These are phyloP conservation scores for Mungos mungo DNA, from an alignment of 2,113 vertebrate species.

Conservation along the genomic window DNA sequence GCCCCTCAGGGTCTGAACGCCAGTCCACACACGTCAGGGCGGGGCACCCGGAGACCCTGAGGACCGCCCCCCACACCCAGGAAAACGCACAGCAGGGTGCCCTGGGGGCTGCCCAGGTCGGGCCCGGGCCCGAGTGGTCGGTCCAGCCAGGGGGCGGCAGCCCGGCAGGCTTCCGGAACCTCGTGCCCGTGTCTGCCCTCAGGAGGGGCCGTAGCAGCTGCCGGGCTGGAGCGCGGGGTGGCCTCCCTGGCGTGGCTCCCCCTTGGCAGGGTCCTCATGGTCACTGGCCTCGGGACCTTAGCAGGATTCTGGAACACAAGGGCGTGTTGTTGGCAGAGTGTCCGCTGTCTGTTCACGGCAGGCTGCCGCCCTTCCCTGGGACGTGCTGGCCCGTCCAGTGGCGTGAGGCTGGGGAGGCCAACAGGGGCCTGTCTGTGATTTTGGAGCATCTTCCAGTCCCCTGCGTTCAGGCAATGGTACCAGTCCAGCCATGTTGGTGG, in stretches of 20 bases:
- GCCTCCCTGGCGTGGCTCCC: too few relatives aligned
- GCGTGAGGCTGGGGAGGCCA: too few relatives aligned
- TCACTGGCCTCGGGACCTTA: background rate
- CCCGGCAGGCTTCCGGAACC: background rate
- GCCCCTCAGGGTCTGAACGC: accelerated
- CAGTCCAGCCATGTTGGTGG: accelerated
- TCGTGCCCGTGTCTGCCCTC: background rate
- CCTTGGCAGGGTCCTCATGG: background rate
- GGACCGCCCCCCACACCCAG: background rate
- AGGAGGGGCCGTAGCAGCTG: background rate
- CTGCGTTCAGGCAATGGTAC: background rate
- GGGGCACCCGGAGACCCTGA: background rate
- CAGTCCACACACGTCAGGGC: background rate
- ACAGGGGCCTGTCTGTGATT: background rate
- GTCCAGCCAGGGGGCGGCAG: background rate
- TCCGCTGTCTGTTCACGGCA: background rate
- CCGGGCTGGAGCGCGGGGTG: accelerated
- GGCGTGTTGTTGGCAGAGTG: background rate
- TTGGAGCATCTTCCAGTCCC: accelerated
- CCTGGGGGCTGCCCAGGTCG: background rate
- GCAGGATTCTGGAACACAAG: background rate
- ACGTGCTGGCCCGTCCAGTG: accelerated
- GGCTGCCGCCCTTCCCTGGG: background rate
- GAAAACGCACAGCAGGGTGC: accelerated
- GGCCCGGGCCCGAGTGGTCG: background rate